Percentiles rank a stretch among this genome's conserved stretches.
phyloP scores from a whole-genome alignment of 23 tunicate species.

The Trididemnum nubilum region DNA sequence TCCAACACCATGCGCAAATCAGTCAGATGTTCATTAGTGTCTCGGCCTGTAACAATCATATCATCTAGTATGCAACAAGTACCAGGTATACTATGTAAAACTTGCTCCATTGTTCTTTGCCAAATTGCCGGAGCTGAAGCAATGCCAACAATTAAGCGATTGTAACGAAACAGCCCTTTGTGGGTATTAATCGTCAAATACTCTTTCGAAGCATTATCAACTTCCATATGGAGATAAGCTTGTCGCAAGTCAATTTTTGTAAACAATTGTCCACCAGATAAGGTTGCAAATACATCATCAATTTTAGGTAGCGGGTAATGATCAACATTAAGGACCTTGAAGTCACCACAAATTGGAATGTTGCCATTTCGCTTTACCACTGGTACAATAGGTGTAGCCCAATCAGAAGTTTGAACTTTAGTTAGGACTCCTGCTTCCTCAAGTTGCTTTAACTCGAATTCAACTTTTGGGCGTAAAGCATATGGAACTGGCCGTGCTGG shows the following conservation, averaged over 20 bases:
- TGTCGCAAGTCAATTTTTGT: not conserved
- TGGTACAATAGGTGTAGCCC: not conserved
- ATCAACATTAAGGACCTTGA: not conserved
- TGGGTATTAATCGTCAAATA: not conserved
- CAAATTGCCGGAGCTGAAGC: not conserved
- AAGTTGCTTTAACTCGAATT: not conserved
- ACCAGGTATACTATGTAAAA: not conserved
- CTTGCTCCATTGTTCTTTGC: not conserved
- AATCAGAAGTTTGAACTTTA: not conserved
- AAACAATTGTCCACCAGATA: not conserved
- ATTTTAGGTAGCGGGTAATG: too few relatives aligned
- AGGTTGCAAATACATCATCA: not conserved
- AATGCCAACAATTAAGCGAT: not conserved
- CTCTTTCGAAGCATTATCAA: not conserved
- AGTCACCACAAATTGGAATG: not conserved
- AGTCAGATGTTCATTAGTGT: not conserved
- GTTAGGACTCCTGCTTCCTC: not conserved
- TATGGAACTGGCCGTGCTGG: too few relatives aligned
- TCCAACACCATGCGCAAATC: not conserved
- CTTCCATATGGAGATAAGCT: not conserved
- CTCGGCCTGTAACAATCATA: not conserved
- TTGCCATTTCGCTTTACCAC: not conserved
- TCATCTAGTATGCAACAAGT: not conserved
- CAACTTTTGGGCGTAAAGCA: not conserved
- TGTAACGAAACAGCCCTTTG: not conserved